Percentiles rank a stretch among this genome's conserved stretches.
Evolutionary conservation across 2,888 invertebrate genomes (phyloP).

Genomic region (Cataglyphis livida): DNA sequence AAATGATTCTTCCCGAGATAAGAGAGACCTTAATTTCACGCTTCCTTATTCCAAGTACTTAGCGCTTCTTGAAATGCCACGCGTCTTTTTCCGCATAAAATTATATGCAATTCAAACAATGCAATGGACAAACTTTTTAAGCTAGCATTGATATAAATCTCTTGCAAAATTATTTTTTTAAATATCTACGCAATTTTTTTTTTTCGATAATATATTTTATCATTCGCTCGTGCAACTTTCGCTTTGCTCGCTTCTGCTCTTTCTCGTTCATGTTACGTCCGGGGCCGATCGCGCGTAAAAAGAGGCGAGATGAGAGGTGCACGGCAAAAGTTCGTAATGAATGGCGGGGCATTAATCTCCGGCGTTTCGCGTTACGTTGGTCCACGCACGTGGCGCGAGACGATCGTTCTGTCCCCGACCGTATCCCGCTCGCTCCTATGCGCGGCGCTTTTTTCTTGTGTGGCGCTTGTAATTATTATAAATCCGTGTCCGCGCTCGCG

Average conservation of each 20-base stretch:
- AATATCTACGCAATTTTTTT: background rate
- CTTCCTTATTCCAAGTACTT: constrained; percentile 4
- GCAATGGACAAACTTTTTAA: background rate
- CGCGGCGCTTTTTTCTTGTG: constrained; percentile 45
- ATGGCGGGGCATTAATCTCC: constrained; percentile 66
- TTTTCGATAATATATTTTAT: background rate
- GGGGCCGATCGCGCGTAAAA: constrained; percentile 7
- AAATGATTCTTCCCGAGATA: constrained; percentile 13
- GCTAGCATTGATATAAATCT: background rate
- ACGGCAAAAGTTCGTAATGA: constrained; percentile 63
- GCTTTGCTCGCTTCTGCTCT: background rate
- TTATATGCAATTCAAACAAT: background rate
- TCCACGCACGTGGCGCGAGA: constrained; percentile 55
- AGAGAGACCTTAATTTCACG: constrained; percentile 34
- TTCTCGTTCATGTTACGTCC: background rate
- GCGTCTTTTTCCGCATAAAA: background rate
- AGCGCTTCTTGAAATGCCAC: background rate
- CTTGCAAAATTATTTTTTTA: background rate
- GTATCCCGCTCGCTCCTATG: constrained; percentile 27
- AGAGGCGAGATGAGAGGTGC: constrained; percentile 35
- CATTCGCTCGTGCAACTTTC: background rate
- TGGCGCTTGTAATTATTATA: constrained; percentile 70
- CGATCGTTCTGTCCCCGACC: constrained; percentile 24
- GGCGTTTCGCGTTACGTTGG: constrained; percentile 56
- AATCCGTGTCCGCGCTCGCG: constrained; percentile 55